phyloP scores from a whole-genome alignment of 2,888 invertebrate species.

The Miltochrista miniata region DNA sequence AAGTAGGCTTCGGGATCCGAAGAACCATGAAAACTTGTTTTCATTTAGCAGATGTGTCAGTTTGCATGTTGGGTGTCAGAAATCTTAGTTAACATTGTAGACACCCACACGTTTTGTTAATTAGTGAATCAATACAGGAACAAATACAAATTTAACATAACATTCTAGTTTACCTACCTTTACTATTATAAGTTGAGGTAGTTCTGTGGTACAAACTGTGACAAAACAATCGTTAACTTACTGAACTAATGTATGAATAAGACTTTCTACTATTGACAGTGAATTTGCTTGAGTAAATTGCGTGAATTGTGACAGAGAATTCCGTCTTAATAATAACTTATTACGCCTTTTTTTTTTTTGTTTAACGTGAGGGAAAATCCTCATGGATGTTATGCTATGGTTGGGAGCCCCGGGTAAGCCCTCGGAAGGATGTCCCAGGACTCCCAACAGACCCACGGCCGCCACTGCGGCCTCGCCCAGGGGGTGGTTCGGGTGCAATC shows the following conservation, averaged over 20 bases:
- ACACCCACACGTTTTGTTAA: not conserved
- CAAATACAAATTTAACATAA: slow-evolving; percentile 14
- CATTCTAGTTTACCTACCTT: slow-evolving; percentile 21
- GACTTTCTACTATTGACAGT: slow-evolving; percentile 12
- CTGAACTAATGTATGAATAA: slow-evolving; percentile 17
- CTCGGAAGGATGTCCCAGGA: no score
- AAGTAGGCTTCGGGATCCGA: no score
- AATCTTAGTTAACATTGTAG: no score
- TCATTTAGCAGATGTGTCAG: no score
- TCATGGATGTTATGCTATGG: no score
- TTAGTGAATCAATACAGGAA: slow-evolving; percentile 7
- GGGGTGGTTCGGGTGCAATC: no score
- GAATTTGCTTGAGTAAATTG: slow-evolving; percentile 10
- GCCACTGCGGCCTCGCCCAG: no score
- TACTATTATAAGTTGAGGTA: slow-evolving; percentile 13
- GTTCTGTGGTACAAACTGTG: slow-evolving; percentile 10
- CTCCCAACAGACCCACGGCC: no score
- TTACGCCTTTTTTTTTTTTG: not conserved
- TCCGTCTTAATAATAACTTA: not conserved
- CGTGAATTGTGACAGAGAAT: not conserved
- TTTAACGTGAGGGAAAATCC: no score
- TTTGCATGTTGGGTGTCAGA: no score
- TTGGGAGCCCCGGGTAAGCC: no score
- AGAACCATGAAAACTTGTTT: no score
- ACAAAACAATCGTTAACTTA: slow-evolving; percentile 8